Conservation (phyloP, 2,797 vertebrate species). For the Pagetopsis macropterus region DNA sequence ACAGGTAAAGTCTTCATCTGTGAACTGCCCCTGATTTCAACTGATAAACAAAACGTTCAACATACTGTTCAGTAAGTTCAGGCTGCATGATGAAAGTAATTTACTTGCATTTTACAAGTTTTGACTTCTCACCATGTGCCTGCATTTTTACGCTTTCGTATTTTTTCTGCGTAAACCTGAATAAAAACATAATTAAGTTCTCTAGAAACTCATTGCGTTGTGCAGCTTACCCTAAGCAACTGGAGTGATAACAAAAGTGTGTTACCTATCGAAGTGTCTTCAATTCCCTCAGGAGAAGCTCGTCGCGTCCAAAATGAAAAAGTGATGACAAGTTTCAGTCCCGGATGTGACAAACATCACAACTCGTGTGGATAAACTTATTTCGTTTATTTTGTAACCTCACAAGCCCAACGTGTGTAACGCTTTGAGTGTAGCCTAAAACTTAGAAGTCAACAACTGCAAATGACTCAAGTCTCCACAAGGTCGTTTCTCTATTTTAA, state of each 20-base stretch:
- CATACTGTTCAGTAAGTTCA: not conserved
- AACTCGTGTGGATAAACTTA: constrained; percentile 13
- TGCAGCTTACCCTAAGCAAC: constrained; percentile 51
- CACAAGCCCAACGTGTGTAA: constrained; percentile 8
- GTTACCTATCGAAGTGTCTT: not conserved
- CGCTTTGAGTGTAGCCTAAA: constrained; percentile 42
- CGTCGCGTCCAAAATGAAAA: constrained; percentile 1
- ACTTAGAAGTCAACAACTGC: constrained; percentile 62
- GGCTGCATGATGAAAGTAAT: not conserved
- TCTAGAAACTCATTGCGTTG: not conserved
- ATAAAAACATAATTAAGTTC: not conserved
- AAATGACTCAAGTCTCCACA: constrained; percentile 47
- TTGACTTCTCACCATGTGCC: too few relatives aligned
- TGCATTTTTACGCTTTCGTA: too few relatives aligned
- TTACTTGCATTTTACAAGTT: too few relatives aligned
- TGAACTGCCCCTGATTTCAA: not conserved
- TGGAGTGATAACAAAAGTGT: not conserved
- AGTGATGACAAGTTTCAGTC: constrained; percentile 21
- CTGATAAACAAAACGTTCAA: not conserved
- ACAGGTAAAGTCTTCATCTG: not conserved
- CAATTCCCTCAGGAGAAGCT: not conserved
- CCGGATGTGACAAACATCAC: not conserved
- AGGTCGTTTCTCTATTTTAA: constrained; percentile 73
- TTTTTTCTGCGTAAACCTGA: not conserved
- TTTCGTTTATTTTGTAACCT: not conserved